Conservation (phyloP, 2,888 invertebrate species). For the Exephanes ischioxanthus region DNA sequence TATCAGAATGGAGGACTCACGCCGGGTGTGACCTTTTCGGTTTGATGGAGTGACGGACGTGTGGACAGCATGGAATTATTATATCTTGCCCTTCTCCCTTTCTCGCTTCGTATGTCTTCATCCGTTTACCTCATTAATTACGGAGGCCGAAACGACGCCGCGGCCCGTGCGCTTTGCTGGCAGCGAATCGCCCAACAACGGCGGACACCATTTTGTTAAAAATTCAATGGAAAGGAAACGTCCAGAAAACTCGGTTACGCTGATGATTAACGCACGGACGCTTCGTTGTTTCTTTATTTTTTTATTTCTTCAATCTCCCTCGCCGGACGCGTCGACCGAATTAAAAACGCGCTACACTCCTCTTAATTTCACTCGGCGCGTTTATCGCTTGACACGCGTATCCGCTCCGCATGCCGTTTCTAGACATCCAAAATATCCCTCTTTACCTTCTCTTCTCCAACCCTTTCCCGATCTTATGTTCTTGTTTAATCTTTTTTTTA, state of each 20-base stretch:
- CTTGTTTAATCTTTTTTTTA: constrained; percentile 17
- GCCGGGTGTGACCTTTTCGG: constrained; percentile 73
- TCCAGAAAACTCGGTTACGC: constrained; percentile 75
- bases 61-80: constrained; percentile 80
- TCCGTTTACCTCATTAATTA: constrained; percentile 63
- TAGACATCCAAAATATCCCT: constrained; percentile 59
- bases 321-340: constrained; percentile 27
- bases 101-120: constrained; percentile 23
- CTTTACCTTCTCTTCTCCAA: constrained; percentile 6
- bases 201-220: constrained; percentile 75
- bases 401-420: constrained; percentile 71
- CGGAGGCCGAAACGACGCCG: constrained; percentile 23
- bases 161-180: constrained; percentile 19
- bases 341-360: constrained; percentile 31
- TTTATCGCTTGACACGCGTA: constrained; percentile 72
- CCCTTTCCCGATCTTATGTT: constrained; percentile 11
- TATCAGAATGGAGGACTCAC: constrained; percentile 41
- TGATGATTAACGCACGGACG: constrained; percentile 58
- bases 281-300: constrained; percentile 13
- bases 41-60: constrained; percentile 72
- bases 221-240: constrained; percentile 75
- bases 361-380: constrained; percentile 52
- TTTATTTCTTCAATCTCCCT: not conserved
- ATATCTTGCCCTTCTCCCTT: constrained; percentile 71
- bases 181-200: constrained; percentile 57